A percentile compares a stretch with the other conserved stretches of the same genome.
These are phyloP conservation scores for Rhyacichthys aspro DNA, from an alignment of 2,797 vertebrate species.

Conservation along the genomic window DNA sequence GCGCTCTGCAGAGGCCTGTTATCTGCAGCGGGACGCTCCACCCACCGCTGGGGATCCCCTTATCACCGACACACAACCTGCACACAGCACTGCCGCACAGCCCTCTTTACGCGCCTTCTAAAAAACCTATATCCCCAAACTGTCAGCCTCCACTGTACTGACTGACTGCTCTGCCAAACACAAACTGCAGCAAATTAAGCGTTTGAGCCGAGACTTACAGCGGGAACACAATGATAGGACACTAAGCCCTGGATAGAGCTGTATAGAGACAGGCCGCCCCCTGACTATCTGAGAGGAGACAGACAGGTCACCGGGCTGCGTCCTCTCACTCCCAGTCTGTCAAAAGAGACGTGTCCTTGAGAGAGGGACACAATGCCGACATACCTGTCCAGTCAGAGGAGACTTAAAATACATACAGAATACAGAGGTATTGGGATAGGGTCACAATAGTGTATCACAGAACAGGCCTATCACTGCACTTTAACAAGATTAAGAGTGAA, in stretches of 20 bases:
- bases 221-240: constrained; percentile 7
- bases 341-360: constrained; percentile 49
- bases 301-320: constrained; percentile 18
- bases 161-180: constrained; percentile 26
- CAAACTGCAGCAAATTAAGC: constrained; percentile 31
- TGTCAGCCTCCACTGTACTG: constrained; percentile 19
- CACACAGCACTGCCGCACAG: constrained; percentile 23
- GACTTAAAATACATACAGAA: constrained; percentile 1
- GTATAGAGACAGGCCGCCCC: constrained; percentile 11
- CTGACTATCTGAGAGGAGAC: constrained; percentile 32
- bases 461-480: too few species aligned
- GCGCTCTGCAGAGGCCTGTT: constrained; percentile 69
- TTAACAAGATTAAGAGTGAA: too few species aligned
- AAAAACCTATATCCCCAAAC: constrained; percentile 36
- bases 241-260: constrained; percentile 16
- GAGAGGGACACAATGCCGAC: constrained; percentile 11
- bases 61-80: constrained; percentile 76
- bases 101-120: constrained; percentile 21
- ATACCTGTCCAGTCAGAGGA: constrained; percentile 12
- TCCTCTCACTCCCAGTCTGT: constrained; percentile 24
- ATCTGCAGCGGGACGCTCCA: constrained; percentile 77
- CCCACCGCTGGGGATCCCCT: constrained; percentile 78
- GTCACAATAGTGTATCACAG: too few species aligned
- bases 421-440: neutral
- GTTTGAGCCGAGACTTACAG: constrained; percentile 18